Conservation (phyloP, 2,888 invertebrate genomes). For the Mythimna lalbum region DNA sequence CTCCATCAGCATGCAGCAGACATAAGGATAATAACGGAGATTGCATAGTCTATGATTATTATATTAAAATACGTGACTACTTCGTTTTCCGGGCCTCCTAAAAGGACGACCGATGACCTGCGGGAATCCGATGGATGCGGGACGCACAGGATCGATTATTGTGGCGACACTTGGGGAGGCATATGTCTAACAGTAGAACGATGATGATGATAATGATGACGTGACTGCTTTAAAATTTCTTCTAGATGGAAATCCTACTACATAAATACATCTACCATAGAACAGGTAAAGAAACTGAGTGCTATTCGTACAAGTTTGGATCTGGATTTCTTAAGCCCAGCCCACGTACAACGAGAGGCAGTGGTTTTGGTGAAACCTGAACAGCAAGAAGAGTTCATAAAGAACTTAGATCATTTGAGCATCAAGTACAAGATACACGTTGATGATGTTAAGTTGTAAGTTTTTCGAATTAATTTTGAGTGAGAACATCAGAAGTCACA, state of each 20-base stretch:
- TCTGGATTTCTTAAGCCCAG: slow-evolving; percentile 74
- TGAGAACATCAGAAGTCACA: no score
- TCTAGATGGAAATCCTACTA: slow-evolving; percentile 80
- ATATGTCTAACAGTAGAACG: no score
- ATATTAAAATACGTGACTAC: background rate
- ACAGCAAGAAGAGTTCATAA: slow-evolving; percentile 74
- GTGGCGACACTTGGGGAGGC: no score
- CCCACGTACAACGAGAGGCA: slow-evolving; percentile 74
- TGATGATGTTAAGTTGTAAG: slow-evolving; percentile 80
- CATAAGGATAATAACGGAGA: no score
- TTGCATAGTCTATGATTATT: no score
- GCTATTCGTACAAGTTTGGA: slow-evolving; percentile 64
- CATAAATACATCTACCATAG: slow-evolving; percentile 71
- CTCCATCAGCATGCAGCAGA: no score
- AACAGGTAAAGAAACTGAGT: slow-evolving; percentile 72
- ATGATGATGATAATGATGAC: no score
- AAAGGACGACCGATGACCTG: no score
- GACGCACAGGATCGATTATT: no score
- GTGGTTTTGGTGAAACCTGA: slow-evolving; percentile 83
- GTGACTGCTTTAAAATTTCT: background rate
- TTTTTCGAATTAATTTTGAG: background rate
- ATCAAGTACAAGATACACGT: slow-evolving; percentile 82
- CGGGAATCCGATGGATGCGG: no score
- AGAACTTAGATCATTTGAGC: slow-evolving; percentile 70
- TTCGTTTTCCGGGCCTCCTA: no score